Evolutionary conservation across 92 coral and sea anemone genomes (phyloP).

Genomic region (Phenganax marumi): DNA sequence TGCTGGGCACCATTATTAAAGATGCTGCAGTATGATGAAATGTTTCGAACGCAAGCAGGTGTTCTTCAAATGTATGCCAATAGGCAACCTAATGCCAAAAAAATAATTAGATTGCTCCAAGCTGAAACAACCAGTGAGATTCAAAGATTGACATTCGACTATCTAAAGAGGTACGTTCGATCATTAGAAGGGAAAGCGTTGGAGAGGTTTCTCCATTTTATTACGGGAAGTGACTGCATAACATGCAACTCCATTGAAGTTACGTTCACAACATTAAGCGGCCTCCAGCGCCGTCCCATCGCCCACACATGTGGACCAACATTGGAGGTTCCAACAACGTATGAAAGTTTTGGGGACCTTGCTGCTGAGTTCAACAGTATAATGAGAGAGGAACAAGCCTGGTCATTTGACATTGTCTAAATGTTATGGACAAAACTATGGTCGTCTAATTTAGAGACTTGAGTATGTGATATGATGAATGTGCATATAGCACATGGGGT

Average conservation of each 20-base stretch:
- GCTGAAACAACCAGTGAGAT: conserved; percentile 37
- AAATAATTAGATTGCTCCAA: conserved; percentile 27
- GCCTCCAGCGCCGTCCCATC: conserved; percentile 42
- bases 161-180: conserved; percentile 33
- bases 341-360: conserved; percentile 28
- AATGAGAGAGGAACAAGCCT: conserved; percentile 39
- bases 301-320: conserved; percentile 39
- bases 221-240: conserved; percentile 39
- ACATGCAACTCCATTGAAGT: conserved; percentile 16
- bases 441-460: not conserved
- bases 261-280: conserved; percentile 19
- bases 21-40: conserved; percentile 34
- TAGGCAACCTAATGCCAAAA: conserved; percentile 47
- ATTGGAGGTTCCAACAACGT: conserved; percentile 40
- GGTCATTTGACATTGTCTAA: conserved; percentile 52
- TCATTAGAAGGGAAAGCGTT: conserved; percentile 43
- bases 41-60: conserved; percentile 30
- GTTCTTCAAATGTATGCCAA: conserved; percentile 9
- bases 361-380: conserved; percentile 41
- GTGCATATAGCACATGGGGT: too few relatives aligned
- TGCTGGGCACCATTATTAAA: conserved; percentile 58
- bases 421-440: not conserved
- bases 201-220: conserved; percentile 41
- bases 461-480: not conserved
- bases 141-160: conserved; percentile 30